A percentile compares a stretch with the other conserved stretches of the same genome.
phyloP scores from a whole-genome alignment of 2,888 invertebrate genomes.

The Emmelina monodactyla region DNA sequence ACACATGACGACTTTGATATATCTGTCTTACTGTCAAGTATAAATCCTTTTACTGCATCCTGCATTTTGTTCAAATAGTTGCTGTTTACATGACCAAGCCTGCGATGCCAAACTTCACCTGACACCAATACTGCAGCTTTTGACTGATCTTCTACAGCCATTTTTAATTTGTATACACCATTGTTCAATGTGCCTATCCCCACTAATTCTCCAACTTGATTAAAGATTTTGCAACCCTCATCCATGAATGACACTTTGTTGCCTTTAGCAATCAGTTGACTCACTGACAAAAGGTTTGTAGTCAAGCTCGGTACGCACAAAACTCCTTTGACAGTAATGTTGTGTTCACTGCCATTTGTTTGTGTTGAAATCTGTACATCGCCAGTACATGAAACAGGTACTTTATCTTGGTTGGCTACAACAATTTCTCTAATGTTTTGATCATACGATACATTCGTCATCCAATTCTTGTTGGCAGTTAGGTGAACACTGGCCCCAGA shows the following conservation, averaged over 20 bases:
- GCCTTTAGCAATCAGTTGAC: constrained; percentile 16
- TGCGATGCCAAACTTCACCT: constrained; percentile 17
- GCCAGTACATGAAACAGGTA: constrained; percentile 13
- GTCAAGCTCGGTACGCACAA: constrained; percentile 14
- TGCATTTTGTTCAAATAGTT: constrained; percentile 17
- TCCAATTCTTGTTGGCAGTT: constrained; percentile 12
- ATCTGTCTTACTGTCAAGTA: constrained; percentile 15
- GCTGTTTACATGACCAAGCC: constrained; percentile 19
- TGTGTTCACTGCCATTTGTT: constrained; percentile 8
- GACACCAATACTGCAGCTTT: constrained; percentile 6
- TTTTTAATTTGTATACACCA: constrained; percentile 17
- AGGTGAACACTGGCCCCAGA: constrained; percentile 11
- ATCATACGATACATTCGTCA: constrained; percentile 9
- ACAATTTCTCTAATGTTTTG: constrained; percentile 12
- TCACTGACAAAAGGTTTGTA: no score
- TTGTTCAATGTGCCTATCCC: constrained; percentile 16
- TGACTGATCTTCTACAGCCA: constrained; percentile 9
- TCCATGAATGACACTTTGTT: constrained; percentile 16
- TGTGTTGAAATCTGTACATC: constrained; percentile 12
- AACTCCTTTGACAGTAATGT: constrained; percentile 13
- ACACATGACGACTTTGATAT: constrained; percentile 14
- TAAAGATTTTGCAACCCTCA: constrained; percentile 16
- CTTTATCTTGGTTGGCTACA: constrained; percentile 12
- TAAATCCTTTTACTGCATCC: constrained; percentile 17
- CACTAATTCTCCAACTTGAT: constrained; percentile 13